Evolutionary conservation across 2,113 vertebrate species (phyloP).

Genomic region (Bagarius yarrelli): DNA sequence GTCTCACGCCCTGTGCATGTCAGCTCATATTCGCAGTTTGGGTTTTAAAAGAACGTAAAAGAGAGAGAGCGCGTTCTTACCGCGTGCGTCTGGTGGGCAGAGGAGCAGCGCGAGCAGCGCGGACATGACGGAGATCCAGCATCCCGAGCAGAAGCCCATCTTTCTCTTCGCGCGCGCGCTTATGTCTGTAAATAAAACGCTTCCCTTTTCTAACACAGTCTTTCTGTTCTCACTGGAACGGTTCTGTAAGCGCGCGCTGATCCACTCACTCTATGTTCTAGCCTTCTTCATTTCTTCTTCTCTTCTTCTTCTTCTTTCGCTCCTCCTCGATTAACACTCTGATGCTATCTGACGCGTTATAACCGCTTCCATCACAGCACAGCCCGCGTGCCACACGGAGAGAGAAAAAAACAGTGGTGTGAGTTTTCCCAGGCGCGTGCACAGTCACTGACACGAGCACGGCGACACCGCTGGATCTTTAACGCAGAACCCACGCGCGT

Average conservation of each 20-base stretch:
- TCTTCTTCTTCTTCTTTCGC: slow-evolving; percentile 60
- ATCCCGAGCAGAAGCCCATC: slow-evolving; percentile 59
- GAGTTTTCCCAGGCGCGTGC: slow-evolving; percentile 10
- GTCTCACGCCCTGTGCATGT: not conserved
- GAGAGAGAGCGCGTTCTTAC: slow-evolving; percentile 61
- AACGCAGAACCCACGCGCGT: not conserved
- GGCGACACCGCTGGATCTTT: not conserved
- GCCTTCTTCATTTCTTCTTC: slow-evolving; percentile 60
- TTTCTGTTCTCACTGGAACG: not conserved
- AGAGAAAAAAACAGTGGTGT: not conserved
- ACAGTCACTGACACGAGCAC: slow-evolving; percentile 13
- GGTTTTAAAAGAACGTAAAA: not conserved
- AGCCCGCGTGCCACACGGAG: not conserved
- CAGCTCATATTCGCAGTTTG: not conserved
- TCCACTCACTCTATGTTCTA: slow-evolving; percentile 38
- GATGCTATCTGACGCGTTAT: not conserved
- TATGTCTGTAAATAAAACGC: not conserved
- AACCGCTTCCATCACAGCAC: not conserved
- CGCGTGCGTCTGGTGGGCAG: slow-evolving; percentile 64
- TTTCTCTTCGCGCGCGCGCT: slow-evolving; percentile 62
- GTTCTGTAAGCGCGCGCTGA: not conserved
- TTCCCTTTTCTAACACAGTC: not conserved
- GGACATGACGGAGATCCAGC: slow-evolving; percentile 64
- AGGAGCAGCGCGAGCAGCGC: slow-evolving; percentile 66
- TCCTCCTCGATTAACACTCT: slow-evolving; percentile 17